Evolutionary conservation across 2,888 invertebrate species (phyloP), one percentile per base, ranked within the genome.

Genomic region (Hydrotaea diabolus): DNA sequence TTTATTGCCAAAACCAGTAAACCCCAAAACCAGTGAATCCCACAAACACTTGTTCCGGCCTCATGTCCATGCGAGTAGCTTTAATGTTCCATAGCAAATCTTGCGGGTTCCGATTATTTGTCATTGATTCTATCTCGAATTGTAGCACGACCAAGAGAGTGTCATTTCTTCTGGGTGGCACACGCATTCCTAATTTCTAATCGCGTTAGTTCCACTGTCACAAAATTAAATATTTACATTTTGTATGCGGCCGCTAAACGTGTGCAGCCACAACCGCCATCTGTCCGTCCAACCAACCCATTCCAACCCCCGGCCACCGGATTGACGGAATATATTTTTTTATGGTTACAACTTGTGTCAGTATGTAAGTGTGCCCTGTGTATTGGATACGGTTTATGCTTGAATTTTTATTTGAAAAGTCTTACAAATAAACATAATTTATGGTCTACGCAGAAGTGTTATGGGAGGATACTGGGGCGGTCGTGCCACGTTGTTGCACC

Each of bases 171-270:
- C 59, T 80, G 39, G 66, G 21, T 81, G 73, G 39, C 64, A 88
- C 90, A 89, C 87, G 90, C 90, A 88, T 88, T 87, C 86, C 88
- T 88, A 90, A 88, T 88, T 87, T 86, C 88, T 88, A 90, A 90
- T 90, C 89, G 89, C 87, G 88, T 90, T 90, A 88, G 90, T 88
- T 90, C 89, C 90, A 90, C 89, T 90, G 88, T 89, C 89, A 88
- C 90, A 89, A 90, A 90, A 90, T 90, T 90, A 90, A 90, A 90
- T 90, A 90, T 90, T 90, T 90, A 90, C 90, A 89, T 90, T 85
- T 82, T 49, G 36, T 55, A 82, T 77, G 85, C 73, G 72, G 79
- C 79, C 53, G 69, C 43, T 69, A 69, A 85, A 74, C 46, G 73
- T 77, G 64, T 72, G 36, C 23, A n/a, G 21, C 36, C 15, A 5